Conservation (phyloP, 2,888 invertebrate species). For the Thera obeliscata region DNA sequence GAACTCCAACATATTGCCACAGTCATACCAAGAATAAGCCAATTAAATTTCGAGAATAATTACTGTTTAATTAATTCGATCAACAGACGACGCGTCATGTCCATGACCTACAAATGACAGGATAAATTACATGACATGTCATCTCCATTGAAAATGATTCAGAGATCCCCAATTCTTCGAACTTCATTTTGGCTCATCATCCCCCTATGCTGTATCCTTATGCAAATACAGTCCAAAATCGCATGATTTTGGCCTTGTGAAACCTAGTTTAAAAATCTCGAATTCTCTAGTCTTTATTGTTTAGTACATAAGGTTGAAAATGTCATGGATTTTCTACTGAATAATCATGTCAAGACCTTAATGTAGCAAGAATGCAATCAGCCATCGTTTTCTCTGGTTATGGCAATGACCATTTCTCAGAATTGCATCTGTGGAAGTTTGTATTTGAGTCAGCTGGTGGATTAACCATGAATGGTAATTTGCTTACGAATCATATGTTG, state of each 20-base stretch:
- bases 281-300: neutral
- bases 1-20: neutral
- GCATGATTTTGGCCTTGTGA: neutral
- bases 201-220: slow-evolving; percentile 13
- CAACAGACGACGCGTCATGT: neutral
- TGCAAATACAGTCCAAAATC: slow-evolving; percentile 6
- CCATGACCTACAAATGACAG: slow-evolving; percentile 28
- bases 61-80: slow-evolving; percentile 8
- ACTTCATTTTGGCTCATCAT: slow-evolving; percentile 5
- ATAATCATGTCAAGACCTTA: slow-evolving; percentile 25
- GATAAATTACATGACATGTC: slow-evolving; percentile 27
- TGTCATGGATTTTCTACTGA: neutral
- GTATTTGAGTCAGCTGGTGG: too few relatives aligned
- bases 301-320: slow-evolving; percentile 20
- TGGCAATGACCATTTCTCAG: slow-evolving; percentile 18
- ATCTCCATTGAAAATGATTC: slow-evolving; percentile 21
- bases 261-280: neutral
- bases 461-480: too few relatives aligned
- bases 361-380: slow-evolving; percentile 24
- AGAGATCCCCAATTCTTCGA: slow-evolving; percentile 32
- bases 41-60: slow-evolving; percentile 15
- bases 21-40: neutral
- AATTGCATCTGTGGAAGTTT: slow-evolving; percentile 17
- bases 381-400: slow-evolving; percentile 28
- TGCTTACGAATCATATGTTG: too few relatives aligned